Conservation (phyloP, 1,140 invertebrate genomes). For the Lamellibrachia luymesi region DNA sequence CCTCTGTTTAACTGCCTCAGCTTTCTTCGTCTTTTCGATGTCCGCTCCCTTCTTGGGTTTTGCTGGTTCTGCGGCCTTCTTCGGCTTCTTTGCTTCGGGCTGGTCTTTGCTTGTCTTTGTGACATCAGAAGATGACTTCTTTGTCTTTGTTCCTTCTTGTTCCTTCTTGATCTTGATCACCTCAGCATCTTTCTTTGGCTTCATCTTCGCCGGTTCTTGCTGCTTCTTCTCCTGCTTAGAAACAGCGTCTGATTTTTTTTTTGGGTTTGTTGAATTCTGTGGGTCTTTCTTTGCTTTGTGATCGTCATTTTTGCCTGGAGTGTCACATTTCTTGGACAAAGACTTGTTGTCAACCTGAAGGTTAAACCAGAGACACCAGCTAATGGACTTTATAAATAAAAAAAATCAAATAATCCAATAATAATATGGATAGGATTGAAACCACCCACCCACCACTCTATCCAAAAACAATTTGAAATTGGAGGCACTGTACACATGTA, state of each 20-base stretch:
- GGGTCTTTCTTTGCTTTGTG: not conserved
- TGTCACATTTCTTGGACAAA: not conserved
- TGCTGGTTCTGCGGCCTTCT: not conserved
- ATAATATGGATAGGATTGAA: too few species aligned
- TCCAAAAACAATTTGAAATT: too few species aligned
- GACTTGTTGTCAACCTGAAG: not conserved
- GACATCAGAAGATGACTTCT: not conserved
- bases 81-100: not conserved
- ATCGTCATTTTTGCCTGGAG: not conserved
- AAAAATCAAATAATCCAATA: too few species aligned
- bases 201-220: not conserved
- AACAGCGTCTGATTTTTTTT: not conserved
- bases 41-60: not conserved
- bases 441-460: too few species aligned
- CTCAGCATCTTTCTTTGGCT: not conserved
- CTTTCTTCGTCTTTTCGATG: not conserved
- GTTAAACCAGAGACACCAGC: too few species aligned
- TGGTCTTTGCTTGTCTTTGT: not conserved
- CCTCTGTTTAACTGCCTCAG: not conserved
- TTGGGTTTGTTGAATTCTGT: not conserved
- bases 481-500: too few species aligned
- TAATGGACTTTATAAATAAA: too few species aligned
- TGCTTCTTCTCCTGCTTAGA: conserved; percentile 2
- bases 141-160: not conserved
- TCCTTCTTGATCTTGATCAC: not conserved